phyloP scores from a whole-genome alignment of 2,888 invertebrate genomes.

The Netelia virgata region DNA sequence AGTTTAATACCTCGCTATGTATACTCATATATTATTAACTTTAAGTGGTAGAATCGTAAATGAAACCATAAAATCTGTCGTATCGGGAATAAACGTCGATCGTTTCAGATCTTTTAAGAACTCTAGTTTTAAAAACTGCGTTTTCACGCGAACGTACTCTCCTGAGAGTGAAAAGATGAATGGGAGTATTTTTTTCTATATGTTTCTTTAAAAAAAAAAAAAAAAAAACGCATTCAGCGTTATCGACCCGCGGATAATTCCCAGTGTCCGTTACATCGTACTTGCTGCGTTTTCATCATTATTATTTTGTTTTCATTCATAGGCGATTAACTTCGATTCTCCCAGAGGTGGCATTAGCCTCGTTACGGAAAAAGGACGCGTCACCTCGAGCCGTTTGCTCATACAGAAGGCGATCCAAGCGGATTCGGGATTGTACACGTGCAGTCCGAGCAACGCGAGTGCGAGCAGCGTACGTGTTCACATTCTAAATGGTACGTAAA shows the following conservation, averaged over 20 bases:
- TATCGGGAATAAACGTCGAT: neutral
- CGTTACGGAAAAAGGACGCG: slow-evolving; percentile 93
- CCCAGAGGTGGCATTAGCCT: slow-evolving; percentile 95
- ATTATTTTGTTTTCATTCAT: slow-evolving; percentile 77
- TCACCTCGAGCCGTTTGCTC: slow-evolving; percentile 93
- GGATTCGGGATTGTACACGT: slow-evolving; percentile 94
- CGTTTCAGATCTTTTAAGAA: neutral
- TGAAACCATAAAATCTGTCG: slow-evolving; percentile 12
- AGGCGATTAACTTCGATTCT: slow-evolving; percentile 96
- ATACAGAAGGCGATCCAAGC: slow-evolving; percentile 93
- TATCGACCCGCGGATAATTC: too few relatives aligned
- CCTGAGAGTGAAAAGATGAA: neutral
- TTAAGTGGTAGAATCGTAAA: slow-evolving; percentile 22
- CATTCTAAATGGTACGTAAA: slow-evolving; percentile 91
- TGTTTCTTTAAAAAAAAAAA: too few relatives aligned
- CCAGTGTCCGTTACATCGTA: too few relatives aligned
- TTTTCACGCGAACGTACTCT: slow-evolving; percentile 2
- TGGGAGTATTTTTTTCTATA: too few relatives aligned
- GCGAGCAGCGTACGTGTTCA: slow-evolving; percentile 92
- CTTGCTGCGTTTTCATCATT: neutral
- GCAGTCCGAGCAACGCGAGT: slow-evolving; percentile 94
- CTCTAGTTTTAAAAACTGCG: neutral
- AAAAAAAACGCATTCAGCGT: too few relatives aligned
- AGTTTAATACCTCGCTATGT: neutral
- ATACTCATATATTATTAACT: slow-evolving; percentile 5